Evolutionary conservation across 2,797 vertebrate genomes (phyloP), one percentile per base, ranked within the genome.

Genomic region (Chaetodon trifasciatus): DNA sequence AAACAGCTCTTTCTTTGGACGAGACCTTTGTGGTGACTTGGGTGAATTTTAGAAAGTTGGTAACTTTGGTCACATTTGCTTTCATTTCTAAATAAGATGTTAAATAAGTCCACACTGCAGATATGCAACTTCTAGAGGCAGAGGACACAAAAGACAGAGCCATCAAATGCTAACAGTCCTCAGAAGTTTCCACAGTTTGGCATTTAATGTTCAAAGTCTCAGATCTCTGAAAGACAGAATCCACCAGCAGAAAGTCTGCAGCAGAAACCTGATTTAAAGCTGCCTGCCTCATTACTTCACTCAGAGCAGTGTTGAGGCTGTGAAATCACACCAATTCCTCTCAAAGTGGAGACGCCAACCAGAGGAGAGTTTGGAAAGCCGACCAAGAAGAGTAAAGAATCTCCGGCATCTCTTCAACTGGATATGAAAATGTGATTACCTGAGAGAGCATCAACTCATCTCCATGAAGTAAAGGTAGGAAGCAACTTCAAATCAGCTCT

Each of bases 231-330:
- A 32, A 32, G 28, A 32, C 28, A 32, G 28, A 32, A 3, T 32
- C 28, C 28, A 32, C 28, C 28, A 32, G 28, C 28, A 32, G 28
- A 32, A 4, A 32, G 2, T 32, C 28, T n/a, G 70, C 68, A 50
- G 78, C 58, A 60, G 21, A 44, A 40, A 44, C 39, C 24, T 1
- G 35, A 70, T 81, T 76, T 64, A 21, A 74, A 63, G 65, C 19
- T 46, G 69, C 61, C 32, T 6, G 4, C 8, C 62, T 88, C 78
- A 57, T 79, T 76, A 77, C 53, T 86, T 75, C 70, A 32, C 58
- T 60, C 52, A 78, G 50, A 83, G 40, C n/a, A 64, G 62, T 56
- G 32, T 19, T 21, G 67, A 39, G 71, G 44, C 42, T 66, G 39
- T 66, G 61, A 84, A 72, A 61, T 47, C 58, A 65, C 67, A 61